Conservation (phyloP, 2,797 vertebrate species). For the Poecilia picta region DNA sequence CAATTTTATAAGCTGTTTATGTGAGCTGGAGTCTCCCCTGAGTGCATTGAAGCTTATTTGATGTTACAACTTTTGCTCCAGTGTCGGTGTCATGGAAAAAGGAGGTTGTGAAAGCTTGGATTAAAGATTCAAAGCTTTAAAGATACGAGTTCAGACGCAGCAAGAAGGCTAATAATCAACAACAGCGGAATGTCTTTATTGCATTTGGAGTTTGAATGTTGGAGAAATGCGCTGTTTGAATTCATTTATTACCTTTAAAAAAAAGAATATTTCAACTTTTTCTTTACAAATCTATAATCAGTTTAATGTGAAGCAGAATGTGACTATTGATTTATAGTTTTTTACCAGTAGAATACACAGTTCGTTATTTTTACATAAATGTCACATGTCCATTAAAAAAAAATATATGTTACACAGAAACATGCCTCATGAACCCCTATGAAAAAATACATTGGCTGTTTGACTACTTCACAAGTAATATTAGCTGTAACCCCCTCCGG, state of each 20-base stretch:
- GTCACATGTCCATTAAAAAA: background rate
- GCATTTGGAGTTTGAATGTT: constrained; percentile 23
- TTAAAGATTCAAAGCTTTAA: constrained; percentile 59
- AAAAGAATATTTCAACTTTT: background rate
- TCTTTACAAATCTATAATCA: constrained; percentile 1
- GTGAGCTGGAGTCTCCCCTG: constrained; percentile 35
- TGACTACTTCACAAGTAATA: constrained; percentile 14
- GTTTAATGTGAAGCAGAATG: constrained; percentile 4
- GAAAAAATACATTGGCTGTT: constrained; percentile 23
- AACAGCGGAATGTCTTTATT: constrained; percentile 41
- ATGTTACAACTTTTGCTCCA: constrained; percentile 54
- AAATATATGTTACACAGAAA: background rate
- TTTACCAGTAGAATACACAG: background rate
- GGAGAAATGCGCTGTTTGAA: constrained; percentile 7
- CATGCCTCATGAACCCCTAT: background rate
- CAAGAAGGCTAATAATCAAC: constrained; percentile 46
- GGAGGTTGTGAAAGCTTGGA: constrained; percentile 45
- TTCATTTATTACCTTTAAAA: background rate
- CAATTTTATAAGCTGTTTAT: constrained; percentile 71
- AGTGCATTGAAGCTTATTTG: constrained; percentile 59
- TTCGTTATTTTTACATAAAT: background rate
- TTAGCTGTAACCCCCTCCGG: constrained; percentile 2
- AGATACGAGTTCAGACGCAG: constrained; percentile 47
- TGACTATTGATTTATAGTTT: background rate
- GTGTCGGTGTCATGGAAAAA: constrained; percentile 50